phyloP scores from a whole-genome alignment of 2,113 vertebrate species.

The Rousettus leschenaultii region DNA sequence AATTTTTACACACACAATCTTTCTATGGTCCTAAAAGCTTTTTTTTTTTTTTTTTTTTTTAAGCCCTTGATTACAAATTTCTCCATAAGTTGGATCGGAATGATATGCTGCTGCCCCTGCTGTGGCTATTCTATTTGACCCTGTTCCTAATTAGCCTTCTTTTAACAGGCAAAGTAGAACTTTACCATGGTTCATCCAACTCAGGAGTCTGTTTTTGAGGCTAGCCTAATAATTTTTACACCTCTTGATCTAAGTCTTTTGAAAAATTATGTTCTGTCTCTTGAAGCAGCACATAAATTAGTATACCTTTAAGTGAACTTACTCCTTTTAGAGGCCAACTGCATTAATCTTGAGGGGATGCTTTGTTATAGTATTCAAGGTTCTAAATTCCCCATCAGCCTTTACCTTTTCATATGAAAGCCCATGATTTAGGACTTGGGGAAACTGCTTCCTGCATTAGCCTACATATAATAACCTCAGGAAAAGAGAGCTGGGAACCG shows the following conservation, averaged over 20 bases:
- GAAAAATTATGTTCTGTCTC: neutral
- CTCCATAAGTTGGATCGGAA: neutral
- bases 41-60: no score
- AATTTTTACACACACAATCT: neutral
- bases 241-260: neutral
- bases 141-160: neutral
- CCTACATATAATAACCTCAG: neutral
- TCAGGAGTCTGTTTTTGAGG: conserved; percentile 17
- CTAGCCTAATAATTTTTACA: neutral
- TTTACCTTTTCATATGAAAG: conserved; percentile 35
- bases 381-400: neutral
- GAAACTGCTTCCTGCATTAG: neutral
- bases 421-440: neutral
- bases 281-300: neutral
- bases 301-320: neutral
- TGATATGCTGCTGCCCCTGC: neutral
- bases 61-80: neutral
- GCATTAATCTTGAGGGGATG: neutral
- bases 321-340: neutral
- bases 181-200: neutral
- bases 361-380: neutral
- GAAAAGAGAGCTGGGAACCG: neutral
- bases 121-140: neutral
- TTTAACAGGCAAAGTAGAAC: neutral
- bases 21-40: neutral